Base-by-base conservation (phyloP, 2,888 invertebrate species). In the Crematogaster levior region DNA sequence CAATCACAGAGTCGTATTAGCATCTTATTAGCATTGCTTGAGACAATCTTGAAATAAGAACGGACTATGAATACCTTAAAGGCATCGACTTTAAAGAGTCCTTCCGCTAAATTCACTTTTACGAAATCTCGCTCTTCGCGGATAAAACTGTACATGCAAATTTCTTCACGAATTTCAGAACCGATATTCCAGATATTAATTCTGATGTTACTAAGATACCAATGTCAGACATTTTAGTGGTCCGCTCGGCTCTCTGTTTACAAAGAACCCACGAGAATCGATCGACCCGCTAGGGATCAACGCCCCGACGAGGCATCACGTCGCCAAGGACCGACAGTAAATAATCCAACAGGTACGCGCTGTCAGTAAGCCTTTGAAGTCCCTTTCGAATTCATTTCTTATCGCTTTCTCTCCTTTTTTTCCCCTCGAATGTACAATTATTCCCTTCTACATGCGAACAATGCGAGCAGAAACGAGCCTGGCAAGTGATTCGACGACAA, bases 211-310 rank as follows among this genome's bases (percentile, higher is more conserved):
- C n/a, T n/a, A n/a, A n/a, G n/a, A n/a, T n/a, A n/a, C n/a, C n/a
- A n/a, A 46, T 3, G n/a, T 9, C 30, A 21, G 46, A 34, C 30
- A 34, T 73, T 43, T 5, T 46, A 18, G 15, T 27, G 60, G 9
- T 15, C 7, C 43, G 21, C 15, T n/a, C 12, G 7, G 21, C 3
- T 58, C 21, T 46, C 10, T 6, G 21, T 65, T 75, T 65, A 75
- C 53, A 43, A 43, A 27, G 21, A 40, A 21, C 21, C 24, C 48
- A n/a, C 3, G 37, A 75, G 65, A 51, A 77, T 77, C 66, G 65
- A 66, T 53, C 66, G 53, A 53, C 53, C 40, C 30, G 53, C 1
- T 15, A 43, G 53, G 21, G 61, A 77, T 77, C 77, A 77, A 77
- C 43, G 66, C 27, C 27, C 40, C 30, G 66, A 56, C 21, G 18